Evolutionary conservation across 30 jellyfish, hydroid and myxozoan genomes (phyloP).

Genomic region (Aurelia sp.): DNA sequence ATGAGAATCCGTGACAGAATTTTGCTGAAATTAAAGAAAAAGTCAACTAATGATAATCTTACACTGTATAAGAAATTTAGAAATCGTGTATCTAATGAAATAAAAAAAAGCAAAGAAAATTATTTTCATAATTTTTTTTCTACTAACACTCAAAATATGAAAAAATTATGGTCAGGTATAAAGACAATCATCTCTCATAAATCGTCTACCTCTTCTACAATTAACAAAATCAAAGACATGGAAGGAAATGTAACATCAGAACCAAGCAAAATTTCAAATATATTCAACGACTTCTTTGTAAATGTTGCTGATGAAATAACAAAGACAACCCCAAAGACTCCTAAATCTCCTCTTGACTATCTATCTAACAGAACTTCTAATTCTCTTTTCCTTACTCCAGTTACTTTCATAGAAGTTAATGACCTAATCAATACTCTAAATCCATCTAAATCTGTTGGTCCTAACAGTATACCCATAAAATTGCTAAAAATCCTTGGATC

Average conservation of each 20-base stretch:
- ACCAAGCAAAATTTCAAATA: neutral
- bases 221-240: conserved; percentile 55
- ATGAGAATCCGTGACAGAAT: conserved; percentile 38
- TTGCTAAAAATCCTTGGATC: too few relatives aligned
- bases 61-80: conserved; percentile 11
- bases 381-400: too few relatives aligned
- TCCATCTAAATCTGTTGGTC: too few relatives aligned
- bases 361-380: too few relatives aligned
- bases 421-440: too few relatives aligned
- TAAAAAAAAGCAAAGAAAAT: conserved; percentile 31
- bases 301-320: too few relatives aligned
- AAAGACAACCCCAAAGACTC: too few relatives aligned
- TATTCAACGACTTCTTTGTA: too few relatives aligned
- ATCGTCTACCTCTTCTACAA: conserved; percentile 39
- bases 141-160: conserved; percentile 49
- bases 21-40: conserved; percentile 5
- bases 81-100: conserved; percentile 33
- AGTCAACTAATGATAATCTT: conserved; percentile 3
- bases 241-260: conserved; percentile 69
- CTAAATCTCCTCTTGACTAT: too few relatives aligned
- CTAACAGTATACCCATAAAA: too few relatives aligned
- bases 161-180: neutral
- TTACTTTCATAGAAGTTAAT: too few relatives aligned
- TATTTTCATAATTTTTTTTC: conserved; percentile 33
- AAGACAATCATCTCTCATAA: conserved; percentile 24